Percentiles rank a stretch among this genome's conserved stretches.
Conservation (phyloP, 2,113 vertebrate genomes). For the Hippolais icterina region DNA sequence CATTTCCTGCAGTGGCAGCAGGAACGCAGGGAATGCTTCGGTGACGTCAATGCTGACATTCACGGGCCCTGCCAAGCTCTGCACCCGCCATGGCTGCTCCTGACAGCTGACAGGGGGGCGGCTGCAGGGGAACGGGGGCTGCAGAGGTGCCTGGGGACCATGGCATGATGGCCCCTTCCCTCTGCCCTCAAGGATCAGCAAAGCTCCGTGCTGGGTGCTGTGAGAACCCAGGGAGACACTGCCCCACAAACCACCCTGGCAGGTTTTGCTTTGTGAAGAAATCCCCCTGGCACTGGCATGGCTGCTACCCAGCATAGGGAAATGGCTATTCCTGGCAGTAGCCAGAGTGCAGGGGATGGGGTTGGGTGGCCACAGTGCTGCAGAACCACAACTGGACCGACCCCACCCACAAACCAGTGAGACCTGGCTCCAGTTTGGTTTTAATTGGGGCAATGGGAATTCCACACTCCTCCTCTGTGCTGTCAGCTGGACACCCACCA, state of each 20-base stretch:
- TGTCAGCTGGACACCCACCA: rapidly evolving
- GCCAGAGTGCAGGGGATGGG: rapidly evolving
- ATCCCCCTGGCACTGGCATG: rapidly evolving
- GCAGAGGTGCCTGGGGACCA: rapidly evolving
- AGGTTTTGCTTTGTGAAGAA: neutral
- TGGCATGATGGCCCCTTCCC: rapidly evolving
- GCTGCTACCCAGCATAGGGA: neutral
- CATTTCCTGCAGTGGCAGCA: constrained; percentile 53
- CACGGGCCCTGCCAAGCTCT: constrained; percentile 56
- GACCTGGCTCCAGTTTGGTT: neutral
- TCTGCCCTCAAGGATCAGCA: neutral
- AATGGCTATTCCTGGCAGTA: neutral
- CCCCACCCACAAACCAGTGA: rapidly evolving
- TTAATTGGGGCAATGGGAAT: rapidly evolving
- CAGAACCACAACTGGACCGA: neutral
- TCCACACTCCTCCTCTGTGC: rapidly evolving
- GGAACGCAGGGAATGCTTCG: constrained; percentile 70
- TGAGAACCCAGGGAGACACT: rapidly evolving
- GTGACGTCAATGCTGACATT: constrained; percentile 81
- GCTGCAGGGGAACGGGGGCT: neutral
- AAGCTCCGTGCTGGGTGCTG: rapidly evolving
- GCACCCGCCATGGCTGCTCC: constrained; percentile 7
- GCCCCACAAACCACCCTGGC: neutral
- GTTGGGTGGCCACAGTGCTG: rapidly evolving
- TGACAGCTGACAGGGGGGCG: constrained; percentile 29